phyloP scores from a whole-genome alignment of 2,888 invertebrate genomes.

The Octonoba sinensis region DNA sequence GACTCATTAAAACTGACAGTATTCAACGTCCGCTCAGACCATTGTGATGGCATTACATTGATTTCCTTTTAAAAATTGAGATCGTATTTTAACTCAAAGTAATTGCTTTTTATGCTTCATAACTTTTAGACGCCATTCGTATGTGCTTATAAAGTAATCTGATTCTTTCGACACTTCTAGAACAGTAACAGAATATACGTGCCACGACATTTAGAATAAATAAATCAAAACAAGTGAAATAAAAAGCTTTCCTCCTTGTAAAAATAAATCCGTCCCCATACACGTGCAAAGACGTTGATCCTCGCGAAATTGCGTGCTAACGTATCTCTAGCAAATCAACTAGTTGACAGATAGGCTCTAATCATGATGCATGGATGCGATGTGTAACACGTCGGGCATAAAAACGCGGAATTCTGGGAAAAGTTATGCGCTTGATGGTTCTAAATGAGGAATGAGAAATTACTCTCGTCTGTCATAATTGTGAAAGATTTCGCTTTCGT shows the following conservation, averaged over 20 bases:
- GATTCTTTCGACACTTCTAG: too few species aligned
- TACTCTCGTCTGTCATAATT: slow-evolving; percentile 28
- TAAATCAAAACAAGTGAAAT: too few species aligned
- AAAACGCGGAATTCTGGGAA: slow-evolving; percentile 25
- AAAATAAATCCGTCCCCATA: slow-evolving; percentile 52
- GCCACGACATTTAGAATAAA: too few species aligned
- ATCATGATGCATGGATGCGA: slow-evolving; percentile 42
- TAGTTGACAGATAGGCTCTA: slow-evolving; percentile 47
- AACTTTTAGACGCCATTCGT: too few species aligned
- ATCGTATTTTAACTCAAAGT: too few species aligned
- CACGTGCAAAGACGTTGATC: slow-evolving; percentile 16
- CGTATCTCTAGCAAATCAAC: slow-evolving; percentile 47
- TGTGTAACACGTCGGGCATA: slow-evolving; percentile 26
- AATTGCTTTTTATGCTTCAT: too few species aligned
- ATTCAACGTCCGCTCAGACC: too few species aligned
- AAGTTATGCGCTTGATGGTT: slow-evolving; percentile 23
- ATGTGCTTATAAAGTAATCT: too few species aligned
- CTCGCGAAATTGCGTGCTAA: slow-evolving; percentile 42
- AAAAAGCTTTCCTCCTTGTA: slow-evolving; percentile 22
- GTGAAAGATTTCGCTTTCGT: slow-evolving; percentile 9
- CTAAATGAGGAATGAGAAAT: slow-evolving; percentile 47
- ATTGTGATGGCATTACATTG: too few species aligned
- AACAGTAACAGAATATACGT: too few species aligned
- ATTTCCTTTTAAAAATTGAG: too few species aligned
- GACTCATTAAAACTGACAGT: too few species aligned